Evolutionary conservation across 2,113 vertebrate genomes (phyloP).

Genomic region (Plecturocebus donacophilus): DNA sequence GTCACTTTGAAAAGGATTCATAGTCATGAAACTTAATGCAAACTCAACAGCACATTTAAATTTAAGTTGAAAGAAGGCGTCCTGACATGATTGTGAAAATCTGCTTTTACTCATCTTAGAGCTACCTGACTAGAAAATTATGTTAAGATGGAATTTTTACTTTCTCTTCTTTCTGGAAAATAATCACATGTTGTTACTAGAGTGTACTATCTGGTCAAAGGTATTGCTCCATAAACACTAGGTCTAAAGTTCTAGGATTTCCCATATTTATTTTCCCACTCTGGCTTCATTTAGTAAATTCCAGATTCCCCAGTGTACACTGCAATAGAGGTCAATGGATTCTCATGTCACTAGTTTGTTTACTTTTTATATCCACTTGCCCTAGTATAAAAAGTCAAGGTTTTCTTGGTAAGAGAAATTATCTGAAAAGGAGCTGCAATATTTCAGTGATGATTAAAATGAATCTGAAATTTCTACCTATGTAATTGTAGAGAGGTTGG

Average conservation of each 20-base stretch:
- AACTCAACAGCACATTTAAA: background rate
- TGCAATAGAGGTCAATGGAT: slow-evolving; percentile 39
- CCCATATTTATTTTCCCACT: slow-evolving; percentile 2
- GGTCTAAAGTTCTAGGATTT: slow-evolving; percentile 12
- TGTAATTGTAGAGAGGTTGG: background rate
- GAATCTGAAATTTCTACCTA: slow-evolving; percentile 30
- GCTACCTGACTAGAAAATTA: background rate
- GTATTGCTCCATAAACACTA: background rate
- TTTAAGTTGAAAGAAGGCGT: background rate
- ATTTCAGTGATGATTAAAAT: slow-evolving; percentile 2
- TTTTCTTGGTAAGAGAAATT: slow-evolving; percentile 33
- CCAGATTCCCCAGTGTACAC: slow-evolving; percentile 6
- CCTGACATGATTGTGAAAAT: background rate
- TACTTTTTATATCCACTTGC: slow-evolving; percentile 57
- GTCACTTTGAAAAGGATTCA: background rate
- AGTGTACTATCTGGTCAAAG: slow-evolving; percentile 32
- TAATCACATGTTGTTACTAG: slow-evolving; percentile 7
- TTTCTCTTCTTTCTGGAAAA: slow-evolving; percentile 38
- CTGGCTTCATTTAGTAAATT: slow-evolving; percentile 17
- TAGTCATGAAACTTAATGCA: background rate
- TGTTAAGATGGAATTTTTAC: background rate
- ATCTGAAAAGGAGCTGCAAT: slow-evolving; percentile 12
- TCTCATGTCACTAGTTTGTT: slow-evolving; percentile 48
- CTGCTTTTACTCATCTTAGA: background rate
- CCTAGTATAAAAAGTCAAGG: slow-evolving; percentile 58